phyloP scores from a whole-genome alignment of 2,797 vertebrate species.

The Gallinago solitaria region DNA sequence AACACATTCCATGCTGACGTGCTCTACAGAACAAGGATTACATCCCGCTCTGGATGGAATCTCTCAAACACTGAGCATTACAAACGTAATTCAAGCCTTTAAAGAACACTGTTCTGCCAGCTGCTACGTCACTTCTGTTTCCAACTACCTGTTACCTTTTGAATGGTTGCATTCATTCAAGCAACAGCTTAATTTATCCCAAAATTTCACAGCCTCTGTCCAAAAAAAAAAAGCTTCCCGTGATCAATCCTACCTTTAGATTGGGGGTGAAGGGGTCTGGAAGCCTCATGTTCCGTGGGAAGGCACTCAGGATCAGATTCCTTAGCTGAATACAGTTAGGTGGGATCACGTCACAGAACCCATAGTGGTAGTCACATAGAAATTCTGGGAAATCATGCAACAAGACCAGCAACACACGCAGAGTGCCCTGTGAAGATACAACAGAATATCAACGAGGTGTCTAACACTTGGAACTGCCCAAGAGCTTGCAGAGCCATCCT shows the following conservation, averaged over 20 bases:
- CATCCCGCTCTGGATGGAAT: neutral
- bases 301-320: constrained; percentile 99
- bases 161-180: neutral
- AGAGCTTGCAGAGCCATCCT: neutral
- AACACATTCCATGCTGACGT: too few species aligned
- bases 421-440: constrained; percentile 85
- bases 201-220: neutral
- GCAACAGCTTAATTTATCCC: neutral
- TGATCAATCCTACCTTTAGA: constrained; percentile 86
- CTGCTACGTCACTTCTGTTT: neutral
- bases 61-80: neutral
- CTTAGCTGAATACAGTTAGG: constrained; percentile 99
- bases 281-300: constrained; percentile 99
- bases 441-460: neutral
- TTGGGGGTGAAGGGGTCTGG: constrained; percentile 99
- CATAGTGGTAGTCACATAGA: constrained; percentile 98
- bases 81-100: neutral
- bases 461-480: neutral
- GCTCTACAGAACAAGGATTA: neutral
- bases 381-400: constrained; percentile 99
- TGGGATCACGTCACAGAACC: constrained; percentile 98
- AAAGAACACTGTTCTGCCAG: neutral
- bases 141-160: neutral
- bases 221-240: neutral
- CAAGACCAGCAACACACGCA: constrained; percentile 95